Evolutionary conservation across 1,140 invertebrate species (phyloP).

Genomic region (Cotesia typhae): DNA sequence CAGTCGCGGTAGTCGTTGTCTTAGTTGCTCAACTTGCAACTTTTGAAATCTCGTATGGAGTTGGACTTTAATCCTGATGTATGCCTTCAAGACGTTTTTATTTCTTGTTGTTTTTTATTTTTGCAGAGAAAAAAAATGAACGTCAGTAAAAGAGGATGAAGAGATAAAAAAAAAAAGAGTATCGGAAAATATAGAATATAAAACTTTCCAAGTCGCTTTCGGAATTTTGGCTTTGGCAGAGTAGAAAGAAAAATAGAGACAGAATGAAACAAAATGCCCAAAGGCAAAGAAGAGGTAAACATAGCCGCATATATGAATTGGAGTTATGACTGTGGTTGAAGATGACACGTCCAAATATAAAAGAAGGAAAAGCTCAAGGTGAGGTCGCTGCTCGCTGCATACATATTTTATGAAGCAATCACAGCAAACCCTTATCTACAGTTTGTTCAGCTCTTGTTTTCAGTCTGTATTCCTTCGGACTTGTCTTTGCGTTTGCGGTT

Average conservation of each 20-base stretch:
- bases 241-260: slow-evolving; percentile 6
- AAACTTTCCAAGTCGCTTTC: slow-evolving; percentile 17
- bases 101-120: slow-evolving; percentile 10
- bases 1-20: slow-evolving; percentile 13
- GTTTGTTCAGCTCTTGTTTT: slow-evolving; percentile 61
- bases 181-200: slow-evolving; percentile 29
- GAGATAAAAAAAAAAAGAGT: slow-evolving; percentile 12
- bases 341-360: slow-evolving; percentile 26
- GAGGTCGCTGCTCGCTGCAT: slow-evolving; percentile 53
- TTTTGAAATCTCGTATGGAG: neutral
- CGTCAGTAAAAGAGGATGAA: neutral
- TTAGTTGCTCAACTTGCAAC: neutral
- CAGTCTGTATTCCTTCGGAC: slow-evolving; percentile 26
- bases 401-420: slow-evolving; percentile 66
- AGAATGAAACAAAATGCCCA: slow-evolving; percentile 21
- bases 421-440: slow-evolving; percentile 61
- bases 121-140: neutral
- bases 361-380: slow-evolving; percentile 13
- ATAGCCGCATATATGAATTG: slow-evolving; percentile 32
- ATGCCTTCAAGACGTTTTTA: slow-evolving; percentile 28
- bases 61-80: slow-evolving; percentile 28
- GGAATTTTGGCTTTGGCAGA: slow-evolving; percentile 9
- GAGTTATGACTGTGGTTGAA: slow-evolving; percentile 18
- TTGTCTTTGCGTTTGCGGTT: slow-evolving; percentile 17
- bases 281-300: slow-evolving; percentile 2